A percentile compares a stretch with the other conserved stretches of the same genome.
Evolutionary conservation across 2,113 vertebrate species (phyloP).

Genomic region (Rhinoptilus africanus): DNA sequence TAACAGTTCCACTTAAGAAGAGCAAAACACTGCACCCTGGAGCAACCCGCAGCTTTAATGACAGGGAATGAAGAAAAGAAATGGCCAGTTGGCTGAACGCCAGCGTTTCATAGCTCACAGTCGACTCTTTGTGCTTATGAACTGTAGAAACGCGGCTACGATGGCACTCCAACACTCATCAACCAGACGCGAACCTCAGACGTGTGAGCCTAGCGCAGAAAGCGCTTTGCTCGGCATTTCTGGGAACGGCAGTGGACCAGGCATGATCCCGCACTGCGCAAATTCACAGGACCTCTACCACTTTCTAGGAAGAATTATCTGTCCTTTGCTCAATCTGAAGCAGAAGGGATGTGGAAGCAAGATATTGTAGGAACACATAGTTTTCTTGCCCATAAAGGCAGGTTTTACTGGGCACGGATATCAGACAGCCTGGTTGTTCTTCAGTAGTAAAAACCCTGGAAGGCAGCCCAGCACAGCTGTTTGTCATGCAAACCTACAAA

Average conservation of each 20-base stretch:
- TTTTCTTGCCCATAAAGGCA: neutral
- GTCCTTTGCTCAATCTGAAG: neutral
- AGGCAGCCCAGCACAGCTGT: neutral
- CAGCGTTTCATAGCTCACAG: conserved; percentile 31
- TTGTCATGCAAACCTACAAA: neutral
- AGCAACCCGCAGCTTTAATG: conserved; percentile 53
- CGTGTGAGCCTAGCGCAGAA: fast-evolving
- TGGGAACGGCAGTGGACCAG: fast-evolving
- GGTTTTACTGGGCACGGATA: neutral
- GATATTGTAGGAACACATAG: fast-evolving
- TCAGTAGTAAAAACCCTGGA: neutral
- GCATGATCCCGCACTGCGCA: neutral
- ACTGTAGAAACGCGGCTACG: neutral
- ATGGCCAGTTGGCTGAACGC: neutral
- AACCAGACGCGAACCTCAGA: neutral
- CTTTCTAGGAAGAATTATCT: neutral
- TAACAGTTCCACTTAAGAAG: conserved; percentile 66
- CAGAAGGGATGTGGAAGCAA: neutral
- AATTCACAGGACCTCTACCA: fast-evolving
- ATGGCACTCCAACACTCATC: neutral
- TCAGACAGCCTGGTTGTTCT: neutral
- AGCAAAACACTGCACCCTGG: conserved; percentile 39
- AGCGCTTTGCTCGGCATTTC: fast-evolving
- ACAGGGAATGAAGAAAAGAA: conserved; percentile 29
- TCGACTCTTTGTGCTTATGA: neutral